Base-by-base conservation (phyloP, 2,113 vertebrate genomes). In the Cryptotis parvus region DNA sequence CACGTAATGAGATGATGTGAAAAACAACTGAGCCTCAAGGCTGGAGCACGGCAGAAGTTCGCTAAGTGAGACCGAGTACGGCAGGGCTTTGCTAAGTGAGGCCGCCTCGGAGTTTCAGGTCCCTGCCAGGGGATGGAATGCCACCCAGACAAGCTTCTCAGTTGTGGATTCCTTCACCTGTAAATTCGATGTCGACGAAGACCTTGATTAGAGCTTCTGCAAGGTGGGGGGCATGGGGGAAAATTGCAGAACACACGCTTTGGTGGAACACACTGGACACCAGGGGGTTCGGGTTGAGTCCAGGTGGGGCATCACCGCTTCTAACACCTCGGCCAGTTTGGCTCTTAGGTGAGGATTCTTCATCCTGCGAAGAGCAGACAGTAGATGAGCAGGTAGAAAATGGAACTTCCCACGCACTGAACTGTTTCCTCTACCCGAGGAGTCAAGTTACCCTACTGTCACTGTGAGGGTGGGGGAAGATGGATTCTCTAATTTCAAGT, bases 111-210 rank as follows among this genome's bases (percentile, higher is more conserved):
- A 75, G 15, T 72, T n/a, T 78, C 35, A 55, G 73, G 82, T 65
- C 65, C 9, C 37, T 39, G 80, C 66, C 52, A 74, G 83, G 39
- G 11, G 26, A 55, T 68, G 39, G 15, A 49, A 89, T 5, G 37
- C 49, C 27, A 81, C 16, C 24, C 45, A 63, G 35, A 76, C 39
- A 39, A 84, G 77, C 7, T 70, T 78, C 52, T 55, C 9, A 43
- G 81, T 29, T 89, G 29, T 65, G 18, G 31, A 0, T 0, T 0
- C 0, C 92, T 96, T 90, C 92, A 99, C 99, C 99, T 1, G 99
- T 99, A 82, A 99, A 99, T 95, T 99, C 99, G 2, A 99, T 99
- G 94, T 99, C 99, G 94, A 99, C 99, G 85, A 99, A 99, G 95
- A 99, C 99, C 86, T 98, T 98, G 97, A 99, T 99, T 37, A 99